Evolutionary conservation across 2,797 vertebrate species (phyloP).

Genomic region (Tapirus indicus): DNA sequence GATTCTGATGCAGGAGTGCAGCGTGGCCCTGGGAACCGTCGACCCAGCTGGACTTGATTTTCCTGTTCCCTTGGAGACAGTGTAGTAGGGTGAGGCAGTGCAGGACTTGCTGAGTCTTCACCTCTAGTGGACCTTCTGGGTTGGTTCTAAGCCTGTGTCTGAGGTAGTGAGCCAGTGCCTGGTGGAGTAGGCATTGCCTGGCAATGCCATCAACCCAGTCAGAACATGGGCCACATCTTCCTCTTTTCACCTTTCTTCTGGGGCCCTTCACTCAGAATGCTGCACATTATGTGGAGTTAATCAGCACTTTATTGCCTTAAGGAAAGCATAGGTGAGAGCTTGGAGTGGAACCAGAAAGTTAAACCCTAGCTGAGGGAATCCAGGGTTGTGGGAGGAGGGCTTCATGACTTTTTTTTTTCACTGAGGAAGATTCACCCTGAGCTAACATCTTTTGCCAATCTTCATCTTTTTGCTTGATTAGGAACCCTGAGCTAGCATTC

Average conservation of each 20-base stretch:
- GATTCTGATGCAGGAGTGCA: neutral
- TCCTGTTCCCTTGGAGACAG: neutral
- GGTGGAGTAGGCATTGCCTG: neutral
- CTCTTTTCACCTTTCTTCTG: neutral
- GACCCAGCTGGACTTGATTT: neutral
- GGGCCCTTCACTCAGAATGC: neutral
- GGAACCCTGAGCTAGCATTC: too few relatives aligned
- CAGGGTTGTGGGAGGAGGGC: neutral
- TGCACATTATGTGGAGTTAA: neutral
- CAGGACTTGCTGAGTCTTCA: neutral
- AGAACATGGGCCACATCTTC: neutral
- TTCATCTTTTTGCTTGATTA: too few relatives aligned
- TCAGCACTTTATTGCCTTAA: neutral
- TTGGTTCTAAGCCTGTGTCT: neutral
- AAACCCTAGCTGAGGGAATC: neutral
- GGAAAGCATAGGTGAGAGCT: neutral
- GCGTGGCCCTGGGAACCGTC: neutral
- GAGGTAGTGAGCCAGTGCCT: neutral
- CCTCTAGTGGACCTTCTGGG: neutral
- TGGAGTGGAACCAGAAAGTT: neutral
- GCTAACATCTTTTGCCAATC: too few relatives aligned
- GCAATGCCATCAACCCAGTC: fast-evolving
- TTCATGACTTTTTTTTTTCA: neutral
- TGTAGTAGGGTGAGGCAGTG: too few relatives aligned
- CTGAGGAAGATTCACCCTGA: too few relatives aligned